Evolutionary conservation across 2,888 invertebrate species (phyloP).

Genomic region (Torymus aiolomorphi): DNA sequence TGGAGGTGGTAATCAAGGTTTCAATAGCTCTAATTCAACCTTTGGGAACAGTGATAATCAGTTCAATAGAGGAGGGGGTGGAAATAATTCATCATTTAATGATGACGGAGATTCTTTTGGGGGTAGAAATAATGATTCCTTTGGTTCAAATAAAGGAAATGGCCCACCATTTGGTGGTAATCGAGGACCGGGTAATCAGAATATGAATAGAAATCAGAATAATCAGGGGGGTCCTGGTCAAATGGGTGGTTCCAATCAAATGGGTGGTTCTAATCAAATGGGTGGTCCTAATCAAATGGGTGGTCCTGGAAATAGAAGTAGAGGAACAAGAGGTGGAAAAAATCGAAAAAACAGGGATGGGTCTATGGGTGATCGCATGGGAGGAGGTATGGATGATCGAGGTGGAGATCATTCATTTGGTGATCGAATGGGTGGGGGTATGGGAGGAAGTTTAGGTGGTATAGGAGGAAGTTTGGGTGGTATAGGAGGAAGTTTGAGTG

Average conservation of each 20-base stretch:
- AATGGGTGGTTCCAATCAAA: slow-evolving; percentile 59
- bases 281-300: slow-evolving; percentile 58
- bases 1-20: slow-evolving; percentile 63
- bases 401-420: too few species aligned
- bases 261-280: slow-evolving; percentile 57
- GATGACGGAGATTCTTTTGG: slow-evolving; percentile 58
- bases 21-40: slow-evolving; percentile 61
- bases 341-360: slow-evolving; percentile 68
- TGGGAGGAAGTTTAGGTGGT: too few species aligned
- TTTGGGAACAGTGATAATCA: slow-evolving; percentile 61
- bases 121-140: slow-evolving; percentile 51
- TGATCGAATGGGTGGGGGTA: slow-evolving; percentile 16
- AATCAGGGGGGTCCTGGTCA: too few species aligned
- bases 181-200: slow-evolving; percentile 52
- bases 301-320: slow-evolving; percentile 56
- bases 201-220: slow-evolving; percentile 64
- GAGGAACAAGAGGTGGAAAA: slow-evolving; percentile 67
- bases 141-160: slow-evolving; percentile 49
- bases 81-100: slow-evolving; percentile 57
- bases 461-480: too few species aligned
- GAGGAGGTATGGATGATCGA: slow-evolving; percentile 46
- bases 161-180: slow-evolving; percentile 58
- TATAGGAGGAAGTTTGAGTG: too few species aligned
- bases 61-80: slow-evolving; percentile 54
- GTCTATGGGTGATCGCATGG: slow-evolving; percentile 47